A percentile compares a stretch with the other conserved stretches of the same genome.
Evolutionary conservation across 1,140 invertebrate genomes (phyloP).

Genomic region (Cydia pomonella): DNA sequence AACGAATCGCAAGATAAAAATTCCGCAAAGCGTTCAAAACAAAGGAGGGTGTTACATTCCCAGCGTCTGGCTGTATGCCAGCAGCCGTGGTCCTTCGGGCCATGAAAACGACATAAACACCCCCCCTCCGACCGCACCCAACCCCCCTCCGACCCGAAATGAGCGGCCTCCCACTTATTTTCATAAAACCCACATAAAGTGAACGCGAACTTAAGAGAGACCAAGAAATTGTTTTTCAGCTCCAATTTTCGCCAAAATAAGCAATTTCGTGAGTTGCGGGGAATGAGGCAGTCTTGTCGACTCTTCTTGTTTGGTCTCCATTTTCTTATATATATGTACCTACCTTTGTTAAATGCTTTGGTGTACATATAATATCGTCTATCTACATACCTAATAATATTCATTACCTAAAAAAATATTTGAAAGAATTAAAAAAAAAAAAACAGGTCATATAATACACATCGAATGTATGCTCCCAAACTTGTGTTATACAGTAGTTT

Average conservation of each 20-base stretch:
- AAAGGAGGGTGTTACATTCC: slow-evolving; percentile 50
- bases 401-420: not conserved
- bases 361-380: no score
- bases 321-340: not conserved
- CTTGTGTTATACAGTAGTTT: not conserved
- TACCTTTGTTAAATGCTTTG: not conserved
- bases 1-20: slow-evolving; percentile 52
- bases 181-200: slow-evolving; percentile 73
- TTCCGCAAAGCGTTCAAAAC: slow-evolving; percentile 50
- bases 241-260: slow-evolving; percentile 43
- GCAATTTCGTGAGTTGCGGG: slow-evolving; percentile 36
- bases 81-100: slow-evolving; percentile 52
- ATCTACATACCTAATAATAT: no score
- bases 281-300: not conserved
- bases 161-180: slow-evolving; percentile 75
- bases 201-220: slow-evolving; percentile 51
- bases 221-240: slow-evolving; percentile 56
- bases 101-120: slow-evolving; percentile 73
- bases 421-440: no score
- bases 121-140: slow-evolving; percentile 42
- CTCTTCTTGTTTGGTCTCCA: not conserved
- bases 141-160: slow-evolving; percentile 61
- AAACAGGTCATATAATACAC: not conserved
- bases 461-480: not conserved
- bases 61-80: slow-evolving; percentile 60